phyloP scores from a whole-genome alignment of 2,113 vertebrate species.

The Zosterops borbonicus region DNA sequence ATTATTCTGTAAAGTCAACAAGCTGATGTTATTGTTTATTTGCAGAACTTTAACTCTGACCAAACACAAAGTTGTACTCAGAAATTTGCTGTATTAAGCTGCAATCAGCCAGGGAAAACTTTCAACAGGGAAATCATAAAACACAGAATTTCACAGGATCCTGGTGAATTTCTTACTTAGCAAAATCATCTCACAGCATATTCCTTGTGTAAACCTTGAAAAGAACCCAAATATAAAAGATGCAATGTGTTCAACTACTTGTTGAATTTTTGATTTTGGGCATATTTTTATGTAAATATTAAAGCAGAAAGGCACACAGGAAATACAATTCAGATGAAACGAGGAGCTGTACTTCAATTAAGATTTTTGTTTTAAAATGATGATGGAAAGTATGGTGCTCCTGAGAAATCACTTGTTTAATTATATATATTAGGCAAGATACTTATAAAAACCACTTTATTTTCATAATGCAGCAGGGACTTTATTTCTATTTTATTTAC shows the following conservation, averaged over 20 bases:
- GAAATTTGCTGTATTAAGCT: not conserved
- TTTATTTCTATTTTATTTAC: not conserved
- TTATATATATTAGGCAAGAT: not conserved
- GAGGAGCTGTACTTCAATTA: not conserved
- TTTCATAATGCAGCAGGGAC: not conserved
- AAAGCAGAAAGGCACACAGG: not conserved
- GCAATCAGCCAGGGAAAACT: not conserved
- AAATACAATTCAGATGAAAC: not conserved
- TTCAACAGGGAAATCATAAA: not conserved
- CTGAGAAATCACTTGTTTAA: not conserved
- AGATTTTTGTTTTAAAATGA: not conserved
- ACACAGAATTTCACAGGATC: not conserved
- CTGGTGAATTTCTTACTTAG: not conserved
- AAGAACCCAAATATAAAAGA: not conserved
- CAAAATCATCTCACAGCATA: not conserved
- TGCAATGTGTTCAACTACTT: not conserved
- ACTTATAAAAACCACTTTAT: not conserved
- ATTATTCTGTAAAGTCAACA: slow-evolving; percentile 10
- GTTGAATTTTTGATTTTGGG: not conserved
- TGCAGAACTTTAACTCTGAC: slow-evolving; percentile 30
- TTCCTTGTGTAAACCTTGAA: not conserved
- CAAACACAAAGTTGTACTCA: not conserved
- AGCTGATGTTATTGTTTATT: not conserved
- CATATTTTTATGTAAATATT: not conserved
- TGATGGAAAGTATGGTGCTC: not conserved